Evolutionary conservation across 2,888 invertebrate species (phyloP).

Genomic region (Sipha maydis): DNA sequence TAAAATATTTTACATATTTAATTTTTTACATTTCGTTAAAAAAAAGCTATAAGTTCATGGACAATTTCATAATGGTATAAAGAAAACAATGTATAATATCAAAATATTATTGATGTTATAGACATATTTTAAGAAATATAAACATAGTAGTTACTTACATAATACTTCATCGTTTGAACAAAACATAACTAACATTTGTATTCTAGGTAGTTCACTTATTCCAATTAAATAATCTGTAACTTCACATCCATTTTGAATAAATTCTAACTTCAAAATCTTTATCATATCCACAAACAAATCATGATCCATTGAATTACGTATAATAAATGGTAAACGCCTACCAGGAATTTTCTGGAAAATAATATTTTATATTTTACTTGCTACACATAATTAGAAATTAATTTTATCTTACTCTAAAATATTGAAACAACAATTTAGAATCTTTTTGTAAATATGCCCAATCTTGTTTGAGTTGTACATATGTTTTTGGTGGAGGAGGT

Average conservation of each 20-base stretch:
- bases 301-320: conserved; percentile 77
- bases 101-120: too few relatives aligned
- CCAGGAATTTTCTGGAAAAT: conserved; percentile 72
- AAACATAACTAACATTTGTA: conserved; percentile 76
- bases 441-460: conserved; percentile 73
- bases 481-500: conserved; percentile 71
- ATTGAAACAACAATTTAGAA: conserved; percentile 71
- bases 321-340: conserved; percentile 72
- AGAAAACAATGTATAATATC: too few relatives aligned
- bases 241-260: conserved; percentile 68
- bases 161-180: conserved; percentile 72
- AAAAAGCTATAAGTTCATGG: too few relatives aligned
- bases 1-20: too few relatives aligned
- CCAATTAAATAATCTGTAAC: conserved; percentile 71
- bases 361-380: background rate
- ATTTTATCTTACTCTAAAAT: conserved; percentile 71
- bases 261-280: conserved; percentile 69
- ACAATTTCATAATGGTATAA: too few relatives aligned
- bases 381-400: conserved; percentile 52
- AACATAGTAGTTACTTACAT: conserved; percentile 68
- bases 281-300: conserved; percentile 74
- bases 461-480: conserved; percentile 74
- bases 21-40: too few relatives aligned
- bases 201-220: conserved; percentile 73
- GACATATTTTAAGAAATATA: too few relatives aligned